Percentiles rank a stretch among this genome's conserved stretches.
Evolutionary conservation across 2,113 vertebrate species (phyloP).

Genomic region (Dermatemys mawii): DNA sequence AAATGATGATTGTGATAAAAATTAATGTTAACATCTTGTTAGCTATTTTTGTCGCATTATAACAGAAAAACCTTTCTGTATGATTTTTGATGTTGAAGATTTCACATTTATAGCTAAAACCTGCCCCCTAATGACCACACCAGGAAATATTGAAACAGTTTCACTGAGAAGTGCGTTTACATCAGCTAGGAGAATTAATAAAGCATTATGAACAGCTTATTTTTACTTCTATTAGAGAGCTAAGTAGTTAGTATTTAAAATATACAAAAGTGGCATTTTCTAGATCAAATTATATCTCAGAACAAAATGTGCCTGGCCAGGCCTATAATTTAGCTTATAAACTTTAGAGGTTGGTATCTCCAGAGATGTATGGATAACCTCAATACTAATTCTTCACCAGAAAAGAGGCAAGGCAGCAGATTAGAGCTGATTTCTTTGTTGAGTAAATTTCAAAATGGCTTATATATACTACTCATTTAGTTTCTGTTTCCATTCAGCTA

Average conservation of each 20-base stretch:
- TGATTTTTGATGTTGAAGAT: neutral
- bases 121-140: conserved; percentile 76
- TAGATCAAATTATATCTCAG: neutral
- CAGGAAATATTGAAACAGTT: fast-evolving
- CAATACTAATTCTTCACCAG: neutral
- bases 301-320: neutral
- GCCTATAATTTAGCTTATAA: neutral
- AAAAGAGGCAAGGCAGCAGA: neutral
- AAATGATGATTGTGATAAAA: conserved; percentile 59
- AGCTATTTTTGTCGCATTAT: conserved; percentile 32
- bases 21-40: conserved; percentile 42
- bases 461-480: neutral
- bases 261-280: neutral
- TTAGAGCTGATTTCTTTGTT: neutral
- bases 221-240: neutral
- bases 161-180: fast-evolving
- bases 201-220: fast-evolving
- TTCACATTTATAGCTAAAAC: conserved; percentile 71
- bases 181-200: neutral
- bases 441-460: neutral
- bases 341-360: neutral
- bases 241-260: neutral
- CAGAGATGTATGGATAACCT: neutral
- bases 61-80: conserved; percentile 7
- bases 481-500: neutral